Evolutionary conservation across 2,888 invertebrate genomes (phyloP), one percentile per base, ranked within the genome.

Genomic region (Heliconius aoede): DNA sequence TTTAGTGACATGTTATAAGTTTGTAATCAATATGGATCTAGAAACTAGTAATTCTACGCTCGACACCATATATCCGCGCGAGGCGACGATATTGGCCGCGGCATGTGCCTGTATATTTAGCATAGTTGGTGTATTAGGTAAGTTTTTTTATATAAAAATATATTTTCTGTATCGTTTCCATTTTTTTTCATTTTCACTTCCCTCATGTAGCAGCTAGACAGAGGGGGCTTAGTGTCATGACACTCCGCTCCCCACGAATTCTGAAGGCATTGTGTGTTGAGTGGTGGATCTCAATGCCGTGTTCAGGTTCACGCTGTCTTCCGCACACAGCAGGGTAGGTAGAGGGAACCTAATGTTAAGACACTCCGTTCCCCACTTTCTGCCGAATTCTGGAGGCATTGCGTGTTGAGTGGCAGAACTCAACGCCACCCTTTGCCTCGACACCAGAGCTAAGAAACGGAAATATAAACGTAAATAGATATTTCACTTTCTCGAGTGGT

Each of bases 91-190:
- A 83, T 94, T 97, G 85, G 98, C 97, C 26, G 97, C 97, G 40
- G 94, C 95, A 76, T 97, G 97, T 88, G 97, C 98, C 58, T 96
- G 97, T 83, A 87, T 97, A 75, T 98, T 98, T 92, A 96, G 97
- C 86, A 90, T 97, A 76, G 94, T 98, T 65, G 98, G 98, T 79
- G 96, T 97, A 78, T 92, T 97, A 78, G 98, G 98, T 98, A 93
- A 95, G 95, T 90, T 68, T 68, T 81, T 73, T 74, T 7, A 21
- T 21, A 55, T 55, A n/a, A 9, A 13, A 18, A 46, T 46, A 46
- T 46, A 32, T 32, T 32, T 1, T 32, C 32, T 8, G 32, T n/a
- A n/a, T n/a, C n/a, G 8, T 32, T 32, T 32, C 8, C 8, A 3
- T 40, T 40, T 40, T n/a, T 55, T 55, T 55, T 11, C 0, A 9